Conservation (phyloP, 2,888 invertebrate genomes). For the Drepana falcataria region DNA sequence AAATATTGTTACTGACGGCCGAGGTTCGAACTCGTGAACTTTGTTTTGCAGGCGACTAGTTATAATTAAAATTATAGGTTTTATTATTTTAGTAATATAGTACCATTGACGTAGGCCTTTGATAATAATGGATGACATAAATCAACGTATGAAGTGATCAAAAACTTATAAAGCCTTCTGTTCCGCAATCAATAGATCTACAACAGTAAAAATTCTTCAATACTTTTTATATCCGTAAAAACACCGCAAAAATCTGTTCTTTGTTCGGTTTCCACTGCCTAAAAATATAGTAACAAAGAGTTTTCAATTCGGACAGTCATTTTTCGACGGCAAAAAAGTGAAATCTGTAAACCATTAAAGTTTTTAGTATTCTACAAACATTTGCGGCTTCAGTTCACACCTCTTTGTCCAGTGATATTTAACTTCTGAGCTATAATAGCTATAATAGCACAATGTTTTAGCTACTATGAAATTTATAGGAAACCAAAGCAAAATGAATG, state of each 20-base stretch:
- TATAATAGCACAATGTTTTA: too few species aligned
- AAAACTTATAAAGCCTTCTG: background rate
- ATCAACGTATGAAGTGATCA: background rate
- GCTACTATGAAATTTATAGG: too few species aligned
- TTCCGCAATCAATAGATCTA: background rate
- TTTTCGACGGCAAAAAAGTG: conserved; percentile 29
- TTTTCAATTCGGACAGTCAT: conserved; percentile 36
- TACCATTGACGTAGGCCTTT: background rate
- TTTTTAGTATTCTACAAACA: conserved; percentile 18
- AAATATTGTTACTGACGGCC: too few species aligned
- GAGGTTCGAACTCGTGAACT: too few species aligned
- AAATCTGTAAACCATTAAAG: conserved; percentile 20
- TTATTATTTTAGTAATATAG: too few species aligned
- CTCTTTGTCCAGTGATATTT: background rate
- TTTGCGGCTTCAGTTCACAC: conserved; percentile 16
- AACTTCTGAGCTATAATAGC: too few species aligned
- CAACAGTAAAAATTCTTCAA: conserved; percentile 9
- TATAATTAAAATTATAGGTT: too few species aligned
- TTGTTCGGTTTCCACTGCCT: conserved; percentile 23
- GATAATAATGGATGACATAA: background rate
- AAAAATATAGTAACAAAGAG: conserved; percentile 36
- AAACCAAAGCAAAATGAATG: too few species aligned
- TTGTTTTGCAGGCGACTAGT: too few species aligned
- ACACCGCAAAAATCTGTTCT: conserved; percentile 26
- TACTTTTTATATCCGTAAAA: conserved; percentile 21